Conservation (phyloP, 2,113 vertebrate genomes). For the Otis tarda region DNA sequence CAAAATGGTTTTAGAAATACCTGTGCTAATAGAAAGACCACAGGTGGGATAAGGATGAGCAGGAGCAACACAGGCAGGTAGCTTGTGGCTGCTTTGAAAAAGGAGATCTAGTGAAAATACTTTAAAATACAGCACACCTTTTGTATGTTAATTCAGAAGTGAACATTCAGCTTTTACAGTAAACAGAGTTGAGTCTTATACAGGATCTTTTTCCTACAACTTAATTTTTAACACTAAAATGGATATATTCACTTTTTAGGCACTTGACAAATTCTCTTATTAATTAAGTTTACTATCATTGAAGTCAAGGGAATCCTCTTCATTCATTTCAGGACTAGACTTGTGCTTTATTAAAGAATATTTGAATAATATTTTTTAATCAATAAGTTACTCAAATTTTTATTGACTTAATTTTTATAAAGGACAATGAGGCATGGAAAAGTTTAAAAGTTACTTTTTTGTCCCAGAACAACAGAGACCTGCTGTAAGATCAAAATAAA, state of each 20-base stretch:
- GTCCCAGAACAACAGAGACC: not conserved
- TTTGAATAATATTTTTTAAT: not conserved
- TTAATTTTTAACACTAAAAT: not conserved
- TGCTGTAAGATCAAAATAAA: not conserved
- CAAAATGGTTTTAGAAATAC: not conserved
- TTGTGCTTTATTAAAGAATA: not conserved
- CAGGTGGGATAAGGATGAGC: not conserved
- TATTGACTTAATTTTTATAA: not conserved
- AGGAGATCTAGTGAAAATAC: not conserved
- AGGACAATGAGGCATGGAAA: not conserved
- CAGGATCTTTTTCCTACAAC: not conserved
- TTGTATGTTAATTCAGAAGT: not conserved
- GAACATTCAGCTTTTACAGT: not conserved
- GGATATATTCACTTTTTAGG: not conserved
- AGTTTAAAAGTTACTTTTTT: not conserved
- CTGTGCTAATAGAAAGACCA: not conserved
- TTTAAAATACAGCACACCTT: not conserved
- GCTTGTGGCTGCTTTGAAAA: not conserved
- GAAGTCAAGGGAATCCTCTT: not conserved
- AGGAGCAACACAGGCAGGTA: not conserved
- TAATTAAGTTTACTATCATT: not conserved
- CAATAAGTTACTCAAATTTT: not conserved
- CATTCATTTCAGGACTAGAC: not conserved
- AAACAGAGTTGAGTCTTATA: not conserved
- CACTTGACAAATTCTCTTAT: not conserved